Evolutionary conservation across 1,140 invertebrate genomes (phyloP).

Genomic region (Streblospio benedicti): DNA sequence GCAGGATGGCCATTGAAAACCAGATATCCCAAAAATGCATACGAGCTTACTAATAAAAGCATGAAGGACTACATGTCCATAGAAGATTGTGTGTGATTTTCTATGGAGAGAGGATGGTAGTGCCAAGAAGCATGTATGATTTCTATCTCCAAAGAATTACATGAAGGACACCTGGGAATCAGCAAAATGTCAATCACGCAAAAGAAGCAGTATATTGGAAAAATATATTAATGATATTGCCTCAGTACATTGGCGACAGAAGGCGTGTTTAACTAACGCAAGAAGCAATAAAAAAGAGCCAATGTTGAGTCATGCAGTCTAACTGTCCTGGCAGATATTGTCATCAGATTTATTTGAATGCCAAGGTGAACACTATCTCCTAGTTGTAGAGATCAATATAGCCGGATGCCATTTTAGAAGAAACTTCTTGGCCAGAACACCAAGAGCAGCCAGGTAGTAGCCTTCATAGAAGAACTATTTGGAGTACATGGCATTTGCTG

Average conservation of each 20-base stretch:
- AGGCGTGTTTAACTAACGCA: slow-evolving; percentile 33
- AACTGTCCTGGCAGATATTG: slow-evolving; percentile 4
- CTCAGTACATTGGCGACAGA: slow-evolving; percentile 39
- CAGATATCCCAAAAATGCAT: slow-evolving; percentile 41
- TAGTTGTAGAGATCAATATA: too few species aligned
- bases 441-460: too few species aligned
- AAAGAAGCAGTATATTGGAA: slow-evolving; percentile 43
- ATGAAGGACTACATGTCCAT: slow-evolving; percentile 32
- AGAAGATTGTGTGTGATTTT: slow-evolving; percentile 33
- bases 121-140: slow-evolving; percentile 30
- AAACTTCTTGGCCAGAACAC: too few species aligned
- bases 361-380: too few species aligned
- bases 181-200: slow-evolving; percentile 38
- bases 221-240: slow-evolving; percentile 44
- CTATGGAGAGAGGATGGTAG: too few species aligned
- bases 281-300: slow-evolving; percentile 2
- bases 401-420: too few species aligned
- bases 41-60: slow-evolving; percentile 23
- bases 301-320: background rate
- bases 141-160: slow-evolving; percentile 38
- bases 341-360: slow-evolving; percentile 1
- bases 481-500: too few species aligned
- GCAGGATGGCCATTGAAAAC: slow-evolving; percentile 13
- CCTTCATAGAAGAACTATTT: too few species aligned
- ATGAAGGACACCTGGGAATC: slow-evolving; percentile 46